Percentiles rank a stretch among this genome's conserved stretches.
These are phyloP conservation scores for Brienomyrus brachyistius DNA, from an alignment of 2,113 vertebrate genomes.

Conservation along the genomic window DNA sequence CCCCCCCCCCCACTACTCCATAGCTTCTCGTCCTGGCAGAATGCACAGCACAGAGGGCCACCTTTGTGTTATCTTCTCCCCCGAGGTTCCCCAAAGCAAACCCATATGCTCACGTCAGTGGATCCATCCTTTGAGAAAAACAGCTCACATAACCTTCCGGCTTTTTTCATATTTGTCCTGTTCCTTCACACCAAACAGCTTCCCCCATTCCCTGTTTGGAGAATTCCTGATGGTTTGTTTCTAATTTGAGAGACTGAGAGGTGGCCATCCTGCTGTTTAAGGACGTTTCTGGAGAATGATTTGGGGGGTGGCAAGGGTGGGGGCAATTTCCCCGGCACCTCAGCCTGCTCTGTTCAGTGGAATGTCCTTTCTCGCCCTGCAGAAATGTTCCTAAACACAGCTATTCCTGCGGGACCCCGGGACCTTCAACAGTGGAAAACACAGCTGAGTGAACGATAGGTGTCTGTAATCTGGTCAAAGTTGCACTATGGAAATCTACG, in stretches of 20 bases:
- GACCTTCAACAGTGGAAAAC: not conserved
- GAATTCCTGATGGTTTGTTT: constrained; percentile 41
- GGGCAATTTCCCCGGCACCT: not conserved
- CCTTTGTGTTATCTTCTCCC: not conserved
- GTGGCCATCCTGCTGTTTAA: not conserved
- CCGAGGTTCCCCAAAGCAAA: not conserved
- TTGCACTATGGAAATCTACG: not conserved
- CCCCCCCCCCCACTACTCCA: too few relatives aligned
- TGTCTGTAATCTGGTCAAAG: not conserved
- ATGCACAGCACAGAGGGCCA: not conserved
- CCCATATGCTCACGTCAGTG: not conserved
- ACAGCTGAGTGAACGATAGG: not conserved
- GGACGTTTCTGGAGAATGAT: not conserved
- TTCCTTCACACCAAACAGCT: not conserved
- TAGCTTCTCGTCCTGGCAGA: not conserved
- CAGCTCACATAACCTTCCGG: not conserved
- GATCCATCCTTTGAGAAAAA: not conserved
- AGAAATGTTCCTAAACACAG: not conserved
- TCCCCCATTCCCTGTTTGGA: not conserved
- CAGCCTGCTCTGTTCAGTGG: not conserved
- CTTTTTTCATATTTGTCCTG: not conserved
- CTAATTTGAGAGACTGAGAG: constrained; percentile 43
- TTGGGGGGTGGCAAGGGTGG: not conserved
- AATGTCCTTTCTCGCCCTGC: not conserved
- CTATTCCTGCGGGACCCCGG: not conserved